Conservation (phyloP, 2,113 vertebrate genomes). For the Paraplagusia blochii region DNA sequence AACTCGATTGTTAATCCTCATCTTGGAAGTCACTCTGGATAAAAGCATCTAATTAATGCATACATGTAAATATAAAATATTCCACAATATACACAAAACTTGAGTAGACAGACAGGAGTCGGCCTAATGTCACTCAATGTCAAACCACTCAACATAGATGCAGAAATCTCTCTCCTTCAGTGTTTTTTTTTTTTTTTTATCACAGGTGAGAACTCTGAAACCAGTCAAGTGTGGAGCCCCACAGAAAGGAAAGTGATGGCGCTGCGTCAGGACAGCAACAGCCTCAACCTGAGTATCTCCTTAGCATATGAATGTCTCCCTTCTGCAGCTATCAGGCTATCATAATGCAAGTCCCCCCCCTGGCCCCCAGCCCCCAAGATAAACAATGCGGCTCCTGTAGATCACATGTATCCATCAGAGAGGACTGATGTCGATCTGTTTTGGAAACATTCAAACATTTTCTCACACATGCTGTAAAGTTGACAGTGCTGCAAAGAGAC, state of each 20-base stretch:
- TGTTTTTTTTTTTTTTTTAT: too few relatives aligned
- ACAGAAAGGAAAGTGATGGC: slow-evolving; percentile 12
- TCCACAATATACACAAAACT: too few relatives aligned
- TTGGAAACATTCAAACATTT: slow-evolving; percentile 62
- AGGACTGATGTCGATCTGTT: slow-evolving; percentile 70
- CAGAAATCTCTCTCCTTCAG: too few relatives aligned
- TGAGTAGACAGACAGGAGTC: too few relatives aligned
- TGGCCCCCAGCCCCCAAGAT: slow-evolving; percentile 1
- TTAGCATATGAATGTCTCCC: slow-evolving; percentile 70
- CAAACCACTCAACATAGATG: too few relatives aligned
- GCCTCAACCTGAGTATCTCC: slow-evolving; percentile 19
- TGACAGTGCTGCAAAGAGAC: neutral
- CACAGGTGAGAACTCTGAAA: neutral
- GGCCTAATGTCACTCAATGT: too few relatives aligned
- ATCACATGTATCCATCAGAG: slow-evolving; percentile 73
- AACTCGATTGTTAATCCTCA: too few relatives aligned
- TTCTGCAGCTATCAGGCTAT: slow-evolving; percentile 28
- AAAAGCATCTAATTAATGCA: too few relatives aligned
- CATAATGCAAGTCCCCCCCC: neutral
- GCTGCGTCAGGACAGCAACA: slow-evolving; percentile 4
- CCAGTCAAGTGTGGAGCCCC: neutral
- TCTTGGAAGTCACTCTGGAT: too few relatives aligned
- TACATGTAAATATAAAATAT: too few relatives aligned
- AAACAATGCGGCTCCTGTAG: slow-evolving; percentile 61
- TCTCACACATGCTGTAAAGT: slow-evolving; percentile 23